Conservation (phyloP, 2,797 vertebrate species). For the Podargus strigoides region DNA sequence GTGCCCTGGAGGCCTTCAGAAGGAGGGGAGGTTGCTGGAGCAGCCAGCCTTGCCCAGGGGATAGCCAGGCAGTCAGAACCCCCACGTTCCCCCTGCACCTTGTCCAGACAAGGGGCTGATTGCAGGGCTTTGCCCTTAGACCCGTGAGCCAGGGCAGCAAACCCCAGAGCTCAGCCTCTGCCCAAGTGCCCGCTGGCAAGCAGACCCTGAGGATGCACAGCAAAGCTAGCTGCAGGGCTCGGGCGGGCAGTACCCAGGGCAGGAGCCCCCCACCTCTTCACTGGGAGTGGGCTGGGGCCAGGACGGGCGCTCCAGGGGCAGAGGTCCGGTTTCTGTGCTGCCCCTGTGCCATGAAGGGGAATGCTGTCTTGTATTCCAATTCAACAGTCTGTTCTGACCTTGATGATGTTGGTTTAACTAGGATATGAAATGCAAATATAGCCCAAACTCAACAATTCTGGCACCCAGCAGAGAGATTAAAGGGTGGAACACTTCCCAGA, state of each 20-base stretch:
- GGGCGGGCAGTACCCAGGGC: no score
- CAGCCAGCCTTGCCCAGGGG: neutral
- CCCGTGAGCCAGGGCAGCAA: neutral
- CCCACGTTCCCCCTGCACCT: neutral
- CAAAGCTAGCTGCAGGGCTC: no score
- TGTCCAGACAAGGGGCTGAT: neutral
- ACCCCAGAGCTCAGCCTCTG: neutral
- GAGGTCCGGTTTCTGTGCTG: neutral
- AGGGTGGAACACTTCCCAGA: slow-evolving; percentile 2
- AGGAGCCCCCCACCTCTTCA: no score
- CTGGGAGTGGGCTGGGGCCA: neutral
- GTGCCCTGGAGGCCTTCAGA: no score
- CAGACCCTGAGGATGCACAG: accelerated
- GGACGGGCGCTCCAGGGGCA: accelerated
- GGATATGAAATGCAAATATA: slow-evolving; percentile 62
- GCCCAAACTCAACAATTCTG: slow-evolving; percentile 29
- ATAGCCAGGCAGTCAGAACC: neutral
- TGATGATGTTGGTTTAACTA: slow-evolving; percentile 47
- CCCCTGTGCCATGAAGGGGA: neutral
- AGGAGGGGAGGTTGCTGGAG: neutral
- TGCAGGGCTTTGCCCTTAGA: neutral
- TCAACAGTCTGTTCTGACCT: slow-evolving; percentile 24
- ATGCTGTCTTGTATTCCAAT: neutral
- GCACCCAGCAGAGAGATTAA: slow-evolving; percentile 15
- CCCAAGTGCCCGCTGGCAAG: accelerated